Percentiles rank a stretch among this genome's conserved stretches.
These are phyloP conservation scores for Drosophila subpulchrella DNA, from an alignment of 1,140 invertebrate genomes.

Conservation along the genomic window DNA sequence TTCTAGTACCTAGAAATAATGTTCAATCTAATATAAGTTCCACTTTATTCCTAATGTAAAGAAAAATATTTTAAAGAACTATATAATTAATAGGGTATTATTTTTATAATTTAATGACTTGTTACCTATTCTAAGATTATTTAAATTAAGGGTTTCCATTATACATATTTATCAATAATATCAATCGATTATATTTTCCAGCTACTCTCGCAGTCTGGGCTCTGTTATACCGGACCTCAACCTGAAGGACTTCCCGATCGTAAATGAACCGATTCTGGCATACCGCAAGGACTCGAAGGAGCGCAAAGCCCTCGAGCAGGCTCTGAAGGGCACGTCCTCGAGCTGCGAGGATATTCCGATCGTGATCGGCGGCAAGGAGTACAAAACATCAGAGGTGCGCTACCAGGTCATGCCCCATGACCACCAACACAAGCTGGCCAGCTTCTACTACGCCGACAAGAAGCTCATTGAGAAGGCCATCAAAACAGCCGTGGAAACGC, in stretches of 20 bases:
- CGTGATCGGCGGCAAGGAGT: slow-evolving; percentile 95
- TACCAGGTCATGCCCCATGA: slow-evolving; percentile 94
- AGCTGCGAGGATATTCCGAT: slow-evolving; percentile 94
- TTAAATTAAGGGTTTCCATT: no score
- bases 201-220: slow-evolving; percentile 85
- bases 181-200: neutral
- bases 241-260: slow-evolving; percentile 89
- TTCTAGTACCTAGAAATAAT: no score
- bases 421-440: slow-evolving; percentile 94
- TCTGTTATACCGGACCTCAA: slow-evolving; percentile 88
- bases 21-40: no score
- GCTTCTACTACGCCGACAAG: slow-evolving; percentile 95
- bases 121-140: no score
- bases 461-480: slow-evolving; percentile 95
- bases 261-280: slow-evolving; percentile 92
- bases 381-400: slow-evolving; percentile 90
- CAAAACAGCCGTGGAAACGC: slow-evolving; percentile 89
- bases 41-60: neutral
- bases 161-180: no score
- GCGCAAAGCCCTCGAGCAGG: slow-evolving; percentile 90
- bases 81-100: neutral
- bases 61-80: neutral
- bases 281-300: slow-evolving; percentile 95
- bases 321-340: slow-evolving; percentile 88
- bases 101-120: neutral